phyloP scores from a whole-genome alignment of 1,140 invertebrate genomes.

The Drosophila repleta region DNA sequence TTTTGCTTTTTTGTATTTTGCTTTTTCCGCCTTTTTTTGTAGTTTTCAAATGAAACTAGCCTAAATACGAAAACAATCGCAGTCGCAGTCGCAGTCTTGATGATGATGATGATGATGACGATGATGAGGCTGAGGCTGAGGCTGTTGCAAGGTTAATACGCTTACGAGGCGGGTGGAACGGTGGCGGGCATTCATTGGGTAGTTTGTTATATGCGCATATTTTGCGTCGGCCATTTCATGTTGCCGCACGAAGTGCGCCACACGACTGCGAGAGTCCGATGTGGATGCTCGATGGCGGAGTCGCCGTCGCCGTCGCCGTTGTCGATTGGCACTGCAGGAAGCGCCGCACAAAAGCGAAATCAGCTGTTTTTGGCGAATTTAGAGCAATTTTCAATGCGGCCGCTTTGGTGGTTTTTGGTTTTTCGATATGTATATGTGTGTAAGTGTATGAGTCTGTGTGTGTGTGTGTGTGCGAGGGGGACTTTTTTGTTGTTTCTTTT shows the following conservation, averaged over 20 bases:
- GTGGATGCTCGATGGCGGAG: constrained; percentile 37
- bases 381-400: constrained; percentile 78
- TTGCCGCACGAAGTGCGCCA: constrained; percentile 76
- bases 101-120: not conserved
- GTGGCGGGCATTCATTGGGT: constrained; percentile 18
- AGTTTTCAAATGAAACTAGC: constrained; percentile 41
- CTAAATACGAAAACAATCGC: constrained; percentile 42
- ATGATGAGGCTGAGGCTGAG: constrained; percentile 1
- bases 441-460: constrained; percentile 5
- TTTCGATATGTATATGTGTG: constrained; percentile 17
- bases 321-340: constrained; percentile 70
- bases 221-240: constrained; percentile 72
- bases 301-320: constrained; percentile 24
- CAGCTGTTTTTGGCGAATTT: constrained; percentile 80
- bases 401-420: constrained; percentile 50
- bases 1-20: no score
- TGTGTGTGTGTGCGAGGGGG: constrained; percentile 4
- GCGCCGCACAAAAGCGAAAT: constrained; percentile 58
- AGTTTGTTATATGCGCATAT: constrained; percentile 72
- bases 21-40: constrained; percentile 28
- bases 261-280: constrained; percentile 67
- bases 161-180: not conserved
- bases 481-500: constrained; percentile 38
- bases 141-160: constrained; percentile 46
- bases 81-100: constrained; percentile 1